phyloP scores from a whole-genome alignment of 2,113 vertebrate species.

The Panthera uncia region DNA sequence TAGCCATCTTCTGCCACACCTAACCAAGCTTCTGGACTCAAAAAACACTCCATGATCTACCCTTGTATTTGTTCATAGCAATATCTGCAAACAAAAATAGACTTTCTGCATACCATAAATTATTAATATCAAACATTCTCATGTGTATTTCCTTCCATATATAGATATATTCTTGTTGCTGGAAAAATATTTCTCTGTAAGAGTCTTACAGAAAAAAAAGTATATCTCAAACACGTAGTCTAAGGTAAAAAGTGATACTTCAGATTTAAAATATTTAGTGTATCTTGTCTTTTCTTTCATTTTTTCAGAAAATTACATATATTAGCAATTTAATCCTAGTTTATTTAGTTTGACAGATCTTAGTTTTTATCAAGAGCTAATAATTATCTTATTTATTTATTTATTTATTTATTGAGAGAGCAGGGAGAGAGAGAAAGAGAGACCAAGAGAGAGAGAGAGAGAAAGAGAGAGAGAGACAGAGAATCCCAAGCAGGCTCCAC shows the following conservation, averaged over 20 bases:
- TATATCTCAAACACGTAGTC: neutral
- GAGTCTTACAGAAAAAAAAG: neutral
- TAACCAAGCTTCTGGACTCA: neutral
- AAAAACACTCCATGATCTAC: neutral
- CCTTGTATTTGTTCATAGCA: neutral
- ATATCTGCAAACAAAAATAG: neutral
- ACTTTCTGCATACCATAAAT: neutral
- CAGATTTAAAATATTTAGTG: neutral
- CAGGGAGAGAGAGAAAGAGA: too few relatives aligned
- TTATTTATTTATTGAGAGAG: too few relatives aligned
- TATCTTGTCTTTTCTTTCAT: neutral
- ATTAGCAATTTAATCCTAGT: neutral
- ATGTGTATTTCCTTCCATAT: neutral
- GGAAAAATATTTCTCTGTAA: neutral
- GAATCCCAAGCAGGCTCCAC: too few relatives aligned
- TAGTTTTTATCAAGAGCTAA: neutral
- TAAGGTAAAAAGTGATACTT: neutral
- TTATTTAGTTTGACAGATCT: neutral
- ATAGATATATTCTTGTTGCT: neutral
- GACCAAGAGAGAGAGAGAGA: too few relatives aligned
- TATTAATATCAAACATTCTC: neutral
- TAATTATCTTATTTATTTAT: neutral
- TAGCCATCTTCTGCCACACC: neutral
- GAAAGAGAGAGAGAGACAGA: too few relatives aligned
- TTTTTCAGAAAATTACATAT: neutral